phyloP scores from a whole-genome alignment of 2,888 invertebrate species.

The Lydus trimaculatus region DNA sequence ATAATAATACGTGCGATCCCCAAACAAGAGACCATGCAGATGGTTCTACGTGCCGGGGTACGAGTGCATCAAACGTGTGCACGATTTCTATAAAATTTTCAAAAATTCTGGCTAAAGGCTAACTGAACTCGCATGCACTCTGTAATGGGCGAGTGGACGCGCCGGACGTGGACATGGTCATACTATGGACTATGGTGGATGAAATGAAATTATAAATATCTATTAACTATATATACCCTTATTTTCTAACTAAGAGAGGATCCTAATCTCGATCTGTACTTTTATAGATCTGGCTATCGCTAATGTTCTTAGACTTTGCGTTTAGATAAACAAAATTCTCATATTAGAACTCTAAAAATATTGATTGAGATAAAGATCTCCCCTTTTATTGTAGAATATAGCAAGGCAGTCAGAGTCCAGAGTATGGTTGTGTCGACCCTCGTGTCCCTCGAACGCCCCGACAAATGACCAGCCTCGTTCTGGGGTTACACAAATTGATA shows the following conservation, averaged over 20 bases:
- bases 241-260: not conserved
- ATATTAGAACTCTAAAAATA: not conserved
- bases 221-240: not conserved
- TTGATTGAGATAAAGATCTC: not conserved
- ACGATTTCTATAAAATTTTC: conserved; percentile 45
- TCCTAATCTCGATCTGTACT: not conserved
- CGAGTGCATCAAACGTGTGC: conserved; percentile 55
- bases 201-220: not conserved
- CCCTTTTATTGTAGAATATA: not conserved
- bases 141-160: conserved; percentile 34
- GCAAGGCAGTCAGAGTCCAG: not conserved
- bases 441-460: conserved; percentile 35
- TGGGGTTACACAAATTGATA: conserved; percentile 23
- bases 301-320: not conserved
- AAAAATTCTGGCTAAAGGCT: conserved; percentile 36
- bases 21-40: conserved; percentile 55
- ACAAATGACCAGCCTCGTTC: conserved; percentile 29
- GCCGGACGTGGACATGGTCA: conserved; percentile 16
- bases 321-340: not conserved
- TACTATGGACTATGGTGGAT: conserved; percentile 1
- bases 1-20: conserved; percentile 50
- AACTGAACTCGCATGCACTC: conserved; percentile 38
- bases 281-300: not conserved
- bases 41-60: conserved; percentile 54
- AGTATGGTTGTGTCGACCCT: conserved; percentile 28